These are phyloP conservation scores for Keiferia lycopersicella DNA, from an alignment of 2,888 invertebrate species.

Conservation along the genomic window DNA sequence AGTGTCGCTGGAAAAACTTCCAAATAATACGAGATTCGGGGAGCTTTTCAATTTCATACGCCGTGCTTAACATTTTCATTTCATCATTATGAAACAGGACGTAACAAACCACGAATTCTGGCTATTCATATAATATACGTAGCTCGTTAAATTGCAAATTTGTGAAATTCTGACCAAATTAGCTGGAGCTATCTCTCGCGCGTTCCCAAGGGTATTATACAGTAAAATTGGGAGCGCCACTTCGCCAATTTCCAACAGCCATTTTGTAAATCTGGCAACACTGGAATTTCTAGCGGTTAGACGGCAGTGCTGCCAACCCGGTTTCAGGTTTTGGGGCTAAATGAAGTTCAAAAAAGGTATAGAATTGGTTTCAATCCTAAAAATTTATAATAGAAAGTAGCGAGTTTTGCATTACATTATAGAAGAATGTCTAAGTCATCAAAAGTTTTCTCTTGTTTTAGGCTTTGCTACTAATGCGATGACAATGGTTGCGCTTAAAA, in stretches of 20 bases:
- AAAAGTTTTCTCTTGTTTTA: too few species aligned
- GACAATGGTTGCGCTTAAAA: too few species aligned
- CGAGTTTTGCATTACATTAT: too few species aligned
- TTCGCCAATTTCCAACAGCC: background rate
- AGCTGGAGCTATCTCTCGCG: constrained; percentile 7
- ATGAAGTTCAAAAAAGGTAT: too few species aligned
- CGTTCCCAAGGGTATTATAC: constrained; percentile 5
- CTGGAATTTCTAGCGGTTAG: background rate
- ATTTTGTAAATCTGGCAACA: background rate
- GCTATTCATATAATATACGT: background rate
- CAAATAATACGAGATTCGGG: too few species aligned
- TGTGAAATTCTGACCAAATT: background rate
- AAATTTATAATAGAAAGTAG: too few species aligned
- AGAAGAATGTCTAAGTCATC: too few species aligned
- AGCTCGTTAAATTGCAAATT: constrained; percentile 1
- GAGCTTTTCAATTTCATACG: background rate
- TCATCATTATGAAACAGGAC: background rate
- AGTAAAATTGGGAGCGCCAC: constrained; percentile 1
- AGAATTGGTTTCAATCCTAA: too few species aligned
- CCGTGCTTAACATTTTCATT: background rate
- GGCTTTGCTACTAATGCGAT: too few species aligned
- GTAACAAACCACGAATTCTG: background rate
- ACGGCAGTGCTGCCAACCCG: too few species aligned
- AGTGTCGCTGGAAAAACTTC: too few species aligned
- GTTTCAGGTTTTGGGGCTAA: too few species aligned